Base-by-base conservation (phyloP, 1,140 invertebrate genomes). In the Drosophila simulans region DNA sequence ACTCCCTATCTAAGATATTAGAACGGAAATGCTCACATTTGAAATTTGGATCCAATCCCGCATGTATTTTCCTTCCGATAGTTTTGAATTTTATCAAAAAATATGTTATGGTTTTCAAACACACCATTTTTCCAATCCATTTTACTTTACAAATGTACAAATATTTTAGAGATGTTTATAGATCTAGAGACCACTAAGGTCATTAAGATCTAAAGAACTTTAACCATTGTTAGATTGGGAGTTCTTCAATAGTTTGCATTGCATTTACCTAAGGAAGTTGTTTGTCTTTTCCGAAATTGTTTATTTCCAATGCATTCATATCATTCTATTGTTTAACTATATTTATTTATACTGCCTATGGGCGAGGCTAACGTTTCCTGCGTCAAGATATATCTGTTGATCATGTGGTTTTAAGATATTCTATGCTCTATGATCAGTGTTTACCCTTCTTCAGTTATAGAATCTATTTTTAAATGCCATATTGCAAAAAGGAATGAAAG, bases 341-440 rank as follows among this genome's bases (percentile, higher is more conserved):
- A 55, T 65, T 46, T 46, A 46, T 27, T 64, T 35, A 11, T 8
- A 35, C 8, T 37, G 25, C 1, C 13, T 1, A 39, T 12, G 15
- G n/a, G 11, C 42, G 20, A 65, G 42, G 53, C 27, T 20, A 13
- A 1, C 5, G 15, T n/a, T 22, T 17, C 20, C 27, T 66, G 25
- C 58, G 63, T 64, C 63, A 66, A 49, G 34, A 34, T 64, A 45
- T n/a, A 59, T 22, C 12, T 64, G 27, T 45, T 46, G 34, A 12
- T 42, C 45, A 17, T 34, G 57, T 42, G 57, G 3, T 12, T 2
- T 43, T 22, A 15, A 2, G 4, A 43, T 43, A 57, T 42, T 58
- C n/a, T 42, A 43, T 25, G 15, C 1, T 27, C 2, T 4, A 10
- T 58, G 27, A 63, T 31, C 25, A 57, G 42, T 63, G 27, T 63